Percentiles rank a stretch among this genome's conserved stretches.
phyloP scores from a whole-genome alignment of 2,888 invertebrate genomes.

The Apodemia zela region DNA sequence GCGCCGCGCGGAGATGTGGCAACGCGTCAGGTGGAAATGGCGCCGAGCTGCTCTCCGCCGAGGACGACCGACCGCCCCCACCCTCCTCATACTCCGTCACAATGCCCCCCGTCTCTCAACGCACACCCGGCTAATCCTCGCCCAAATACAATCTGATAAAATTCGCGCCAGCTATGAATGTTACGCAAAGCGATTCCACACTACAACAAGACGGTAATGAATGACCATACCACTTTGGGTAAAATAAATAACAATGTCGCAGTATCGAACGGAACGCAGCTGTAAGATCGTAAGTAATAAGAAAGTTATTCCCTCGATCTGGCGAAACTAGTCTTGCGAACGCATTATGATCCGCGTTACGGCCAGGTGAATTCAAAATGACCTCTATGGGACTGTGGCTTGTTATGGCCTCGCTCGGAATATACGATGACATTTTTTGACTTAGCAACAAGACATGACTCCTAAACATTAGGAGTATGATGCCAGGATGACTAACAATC shows the following conservation, averaged over 20 bases:
- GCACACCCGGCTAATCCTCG: slow-evolving; percentile 69
- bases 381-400: slow-evolving; percentile 79
- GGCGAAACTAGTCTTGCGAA: slow-evolving; percentile 78
- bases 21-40: slow-evolving; percentile 79
- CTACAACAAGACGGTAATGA: slow-evolving; percentile 71
- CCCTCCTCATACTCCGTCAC: slow-evolving; percentile 48
- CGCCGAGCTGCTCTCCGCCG: slow-evolving; percentile 63
- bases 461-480: slow-evolving; percentile 53
- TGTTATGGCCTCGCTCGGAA: slow-evolving; percentile 73
- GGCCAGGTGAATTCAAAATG: slow-evolving; percentile 79
- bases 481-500: slow-evolving; percentile 75
- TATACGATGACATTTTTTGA: slow-evolving; percentile 76
- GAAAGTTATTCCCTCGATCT: slow-evolving; percentile 79
- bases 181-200: slow-evolving; percentile 75
- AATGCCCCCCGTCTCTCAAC: slow-evolving; percentile 42
- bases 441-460: slow-evolving; percentile 73
- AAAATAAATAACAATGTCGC: slow-evolving; percentile 59
- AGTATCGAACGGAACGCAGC: slow-evolving; percentile 54
- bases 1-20: slow-evolving; percentile 69
- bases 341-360: slow-evolving; percentile 76
- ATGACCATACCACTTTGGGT: slow-evolving; percentile 64
- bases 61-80: slow-evolving; percentile 56
- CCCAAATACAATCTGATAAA: slow-evolving; percentile 78
- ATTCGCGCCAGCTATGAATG: slow-evolving; percentile 79
- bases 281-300: slow-evolving; percentile 60